These are phyloP conservation scores for Falco naumanni DNA, from an alignment of 2,797 vertebrate species.

Conservation along the genomic window DNA sequence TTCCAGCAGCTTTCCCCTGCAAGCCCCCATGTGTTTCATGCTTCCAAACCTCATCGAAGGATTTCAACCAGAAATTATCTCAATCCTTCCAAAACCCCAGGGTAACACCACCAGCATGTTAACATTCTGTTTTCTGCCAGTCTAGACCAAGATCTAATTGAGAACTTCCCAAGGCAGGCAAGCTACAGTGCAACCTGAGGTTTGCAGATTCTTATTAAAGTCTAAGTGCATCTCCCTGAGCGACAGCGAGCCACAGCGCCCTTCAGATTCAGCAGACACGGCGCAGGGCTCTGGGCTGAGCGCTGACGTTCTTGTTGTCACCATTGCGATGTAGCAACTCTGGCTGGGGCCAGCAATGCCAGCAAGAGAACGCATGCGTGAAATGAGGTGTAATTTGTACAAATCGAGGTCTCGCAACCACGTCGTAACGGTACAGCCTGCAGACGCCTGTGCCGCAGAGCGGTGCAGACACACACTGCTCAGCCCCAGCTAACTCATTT, in stretches of 20 bases:
- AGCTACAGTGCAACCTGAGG: background rate
- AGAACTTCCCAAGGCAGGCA: background rate
- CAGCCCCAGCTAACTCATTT: background rate
- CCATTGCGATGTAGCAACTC: background rate
- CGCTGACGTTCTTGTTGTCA: background rate
- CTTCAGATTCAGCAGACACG: background rate
- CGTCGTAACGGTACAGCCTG: background rate
- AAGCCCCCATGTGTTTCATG: background rate
- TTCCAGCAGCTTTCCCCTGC: background rate
- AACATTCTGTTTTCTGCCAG: background rate
- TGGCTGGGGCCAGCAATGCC: background rate
- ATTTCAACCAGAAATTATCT: background rate
- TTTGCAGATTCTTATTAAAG: background rate
- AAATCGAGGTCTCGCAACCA: background rate
- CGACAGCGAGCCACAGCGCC: background rate
- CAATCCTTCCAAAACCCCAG: background rate
- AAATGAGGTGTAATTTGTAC: background rate
- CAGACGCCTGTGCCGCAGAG: background rate
- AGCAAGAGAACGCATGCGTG: background rate
- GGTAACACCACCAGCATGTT: background rate
- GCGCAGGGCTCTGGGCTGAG: background rate
- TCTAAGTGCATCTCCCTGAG: background rate
- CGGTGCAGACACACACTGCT: background rate
- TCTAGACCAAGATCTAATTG: background rate
- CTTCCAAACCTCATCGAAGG: background rate